These are phyloP conservation scores for Peromyscus melanophrys DNA, from an alignment of 2,797 vertebrate species.

Conservation along the genomic window DNA sequence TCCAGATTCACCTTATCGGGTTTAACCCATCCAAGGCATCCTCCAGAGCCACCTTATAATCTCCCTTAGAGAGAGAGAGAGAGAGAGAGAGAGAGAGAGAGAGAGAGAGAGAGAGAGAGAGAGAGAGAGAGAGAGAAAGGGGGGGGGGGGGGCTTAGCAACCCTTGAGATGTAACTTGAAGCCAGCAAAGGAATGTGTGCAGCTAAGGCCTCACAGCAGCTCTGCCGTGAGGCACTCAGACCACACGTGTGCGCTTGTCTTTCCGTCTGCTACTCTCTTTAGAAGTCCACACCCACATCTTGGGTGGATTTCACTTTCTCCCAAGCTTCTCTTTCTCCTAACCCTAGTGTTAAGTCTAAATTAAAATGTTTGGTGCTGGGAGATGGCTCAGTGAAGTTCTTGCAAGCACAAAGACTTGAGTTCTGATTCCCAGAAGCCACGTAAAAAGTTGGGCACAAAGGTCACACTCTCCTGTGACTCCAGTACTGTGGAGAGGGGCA, in stretches of 20 bases:
- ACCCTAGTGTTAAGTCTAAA: background rate
- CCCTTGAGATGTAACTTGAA: background rate
- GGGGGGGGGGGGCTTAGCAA: too few relatives aligned
- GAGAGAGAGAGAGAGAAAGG: too few relatives aligned
- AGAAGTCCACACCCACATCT: background rate
- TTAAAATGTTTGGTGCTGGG: background rate
- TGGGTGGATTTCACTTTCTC: background rate
- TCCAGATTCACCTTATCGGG: background rate
- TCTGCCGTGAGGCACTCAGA: background rate
- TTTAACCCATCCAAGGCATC: too few relatives aligned
- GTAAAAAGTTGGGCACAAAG: background rate
- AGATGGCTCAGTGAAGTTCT: background rate
- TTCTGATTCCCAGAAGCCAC: background rate
- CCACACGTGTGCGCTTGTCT: background rate
- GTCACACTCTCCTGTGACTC: background rate
- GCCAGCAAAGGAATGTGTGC: background rate
- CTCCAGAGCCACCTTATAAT: background rate
- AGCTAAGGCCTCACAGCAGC: too few relatives aligned
- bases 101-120: too few relatives aligned
- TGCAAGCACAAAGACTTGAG: background rate
- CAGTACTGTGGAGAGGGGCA: background rate
- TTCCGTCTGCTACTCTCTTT: background rate
- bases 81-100: too few relatives aligned
- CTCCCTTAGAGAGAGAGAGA: background rate
- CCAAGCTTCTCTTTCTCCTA: background rate